Base-by-base conservation (phyloP, 2,888 invertebrate genomes). In the Andrena bucephala region DNA sequence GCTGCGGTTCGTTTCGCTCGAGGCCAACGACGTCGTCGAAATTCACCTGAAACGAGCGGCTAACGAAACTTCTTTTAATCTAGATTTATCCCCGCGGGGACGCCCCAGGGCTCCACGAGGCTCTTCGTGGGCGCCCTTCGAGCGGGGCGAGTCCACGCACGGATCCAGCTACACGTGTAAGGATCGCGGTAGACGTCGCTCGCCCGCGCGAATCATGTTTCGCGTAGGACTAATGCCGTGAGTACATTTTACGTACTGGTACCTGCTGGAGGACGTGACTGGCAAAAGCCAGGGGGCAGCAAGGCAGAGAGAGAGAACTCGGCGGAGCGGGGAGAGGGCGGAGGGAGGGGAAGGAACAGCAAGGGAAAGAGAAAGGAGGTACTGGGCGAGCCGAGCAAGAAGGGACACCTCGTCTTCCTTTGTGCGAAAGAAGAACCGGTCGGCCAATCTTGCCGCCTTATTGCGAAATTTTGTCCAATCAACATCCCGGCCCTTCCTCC, bases 381-480 rank as follows among this genome's bases (percentile, higher is more conserved):
- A 70, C 54, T 59, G 42, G 60, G n/a, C 29, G 48, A 48, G 71
- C 59, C 63, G 59, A 54, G 59, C 42, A 48, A 71, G 78, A 65
- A 57, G 42, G 77, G 63, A 80, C 50, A 62, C 54, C 57, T 85
- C 89, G 87, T 42, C 42, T 42, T 42, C 42, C 42, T 42, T 90
- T 91, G 89, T 85, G 85, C 87, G 52, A 81, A 80, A 84, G 86
- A 90, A 88, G 87, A 91, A 91, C 90, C 91, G 90, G 90, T 91
- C 89, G 81, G 66, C 78, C 89, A 87, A 89, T 91, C 88, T 88
- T 87, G 84, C 83, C 84, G 85, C 86, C 86, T 85, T 86, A 87
- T 90, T 89, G 89, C 89, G 87, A 90, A 91, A 91, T 89, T 90
- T 90, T 86, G 77, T 83, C 87, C 90, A 89, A 90, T 91, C 91